Base-by-base conservation (phyloP, 2,797 vertebrate species). In the Microchirus variegatus region DNA sequence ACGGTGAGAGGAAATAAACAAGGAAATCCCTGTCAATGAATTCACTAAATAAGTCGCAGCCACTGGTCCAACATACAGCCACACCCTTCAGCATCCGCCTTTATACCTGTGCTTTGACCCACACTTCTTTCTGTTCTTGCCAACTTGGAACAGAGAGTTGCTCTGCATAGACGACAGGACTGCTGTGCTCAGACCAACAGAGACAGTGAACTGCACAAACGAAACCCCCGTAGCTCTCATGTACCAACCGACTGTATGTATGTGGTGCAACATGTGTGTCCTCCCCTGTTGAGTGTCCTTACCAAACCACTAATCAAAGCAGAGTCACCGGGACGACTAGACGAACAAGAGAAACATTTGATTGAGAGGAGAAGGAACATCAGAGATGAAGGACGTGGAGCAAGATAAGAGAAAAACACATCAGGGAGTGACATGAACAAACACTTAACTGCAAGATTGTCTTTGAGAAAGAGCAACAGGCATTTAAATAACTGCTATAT, bases 31-130 rank as follows among this genome's bases (percentile, higher is more conserved):
- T 58, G 46, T 72, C 82, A 70, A 61, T 54, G 40, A 43, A 71
- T 35, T 67, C 63, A 44, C 59, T 63, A 46, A 58, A 59, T 4
- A 22, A 70, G 41, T 66, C 42, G 43, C 41, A 66, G 59, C 63
- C 54, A 65, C 90, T 87, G 83, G 90, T 85, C 79, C 79, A 67
- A 70, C 91, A 87, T 78, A 59, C 87, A 81, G 70, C 62, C 36
- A 10, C 51, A 59, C 60, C 89, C 89, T 76, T 11, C 75, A 38
- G 87, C 78, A 78, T 80, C 84, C 73, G 84, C 83, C 80, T 87
- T 86, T 71, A 80, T 87, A 82, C 67, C 75, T 69, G 66, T 74
- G 67, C 80, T 83, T 80, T 6, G 61, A 75, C 71, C 63, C 59
- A 13, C 12, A 16, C 66, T 43, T 70, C 49, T 62, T 17, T 63